phyloP scores from a whole-genome alignment of 2,888 invertebrate species.

The Gymnocheta viridis region DNA sequence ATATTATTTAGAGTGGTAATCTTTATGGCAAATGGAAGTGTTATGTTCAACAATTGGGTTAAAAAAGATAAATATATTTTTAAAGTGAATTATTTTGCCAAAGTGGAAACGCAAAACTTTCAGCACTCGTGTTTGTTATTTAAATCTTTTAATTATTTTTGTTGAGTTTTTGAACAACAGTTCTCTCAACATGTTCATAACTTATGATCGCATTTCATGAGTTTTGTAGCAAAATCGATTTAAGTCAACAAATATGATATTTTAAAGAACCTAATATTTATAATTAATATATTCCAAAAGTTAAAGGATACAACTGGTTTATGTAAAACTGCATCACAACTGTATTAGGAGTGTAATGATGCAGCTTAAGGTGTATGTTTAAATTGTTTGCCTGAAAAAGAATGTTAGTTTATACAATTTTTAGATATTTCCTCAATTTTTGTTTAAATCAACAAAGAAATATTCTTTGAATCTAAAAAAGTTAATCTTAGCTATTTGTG shows the following conservation, averaged over 20 bases:
- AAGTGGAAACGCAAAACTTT: conserved; percentile 40
- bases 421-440: too few species aligned
- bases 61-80: background rate
- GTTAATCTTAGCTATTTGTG: too few species aligned
- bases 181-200: conserved; percentile 4
- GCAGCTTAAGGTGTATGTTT: too few species aligned
- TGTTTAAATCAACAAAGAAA: too few species aligned
- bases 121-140: conserved; percentile 8
- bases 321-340: too few species aligned
- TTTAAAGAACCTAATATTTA: background rate
- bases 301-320: too few species aligned
- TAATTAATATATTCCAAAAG: too few species aligned
- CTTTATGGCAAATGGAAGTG: background rate
- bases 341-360: too few species aligned
- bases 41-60: background rate
- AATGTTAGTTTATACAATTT: too few species aligned
- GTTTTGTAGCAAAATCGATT: background rate
- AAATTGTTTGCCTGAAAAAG: too few species aligned
- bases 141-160: background rate
- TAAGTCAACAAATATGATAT: background rate
- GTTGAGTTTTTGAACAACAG: conserved; percentile 3
- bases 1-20: background rate
- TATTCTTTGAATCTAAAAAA: too few species aligned
- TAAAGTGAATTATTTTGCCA: conserved; percentile 27
- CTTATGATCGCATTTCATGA: background rate